Evolutionary conservation across 2,888 invertebrate species (phyloP).

Genomic region (Euplagia quadripunctaria): DNA sequence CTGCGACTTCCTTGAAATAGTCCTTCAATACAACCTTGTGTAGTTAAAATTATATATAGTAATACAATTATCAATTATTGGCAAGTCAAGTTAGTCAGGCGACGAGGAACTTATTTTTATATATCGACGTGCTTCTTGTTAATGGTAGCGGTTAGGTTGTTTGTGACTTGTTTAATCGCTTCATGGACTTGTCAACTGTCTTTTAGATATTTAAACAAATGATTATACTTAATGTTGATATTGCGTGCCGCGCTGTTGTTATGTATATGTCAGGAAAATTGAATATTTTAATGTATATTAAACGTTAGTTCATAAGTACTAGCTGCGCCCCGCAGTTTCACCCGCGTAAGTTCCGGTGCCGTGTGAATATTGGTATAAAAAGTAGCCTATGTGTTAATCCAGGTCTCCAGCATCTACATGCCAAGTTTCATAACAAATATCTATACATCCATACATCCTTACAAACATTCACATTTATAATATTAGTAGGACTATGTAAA

Average conservation of each 20-base stretch:
- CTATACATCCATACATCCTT: neutral
- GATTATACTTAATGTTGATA: neutral
- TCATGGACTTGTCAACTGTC: neutral
- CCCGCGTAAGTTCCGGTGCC: too few species aligned
- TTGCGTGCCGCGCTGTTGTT: neutral
- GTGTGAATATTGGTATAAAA: too few species aligned
- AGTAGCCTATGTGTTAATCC: too few species aligned
- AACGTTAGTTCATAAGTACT: neutral
- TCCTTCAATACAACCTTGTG: neutral
- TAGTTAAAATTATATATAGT: neutral
- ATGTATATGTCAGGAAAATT: neutral
- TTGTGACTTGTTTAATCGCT: neutral
- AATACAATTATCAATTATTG: constrained; percentile 11
- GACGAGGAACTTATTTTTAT: neutral
- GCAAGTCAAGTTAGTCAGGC: constrained; percentile 2
- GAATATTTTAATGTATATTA: neutral
- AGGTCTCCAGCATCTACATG: too few species aligned
- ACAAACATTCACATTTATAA: too few species aligned
- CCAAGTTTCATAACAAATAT: too few species aligned
- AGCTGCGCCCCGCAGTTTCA: too few species aligned
- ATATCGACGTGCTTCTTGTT: neutral
- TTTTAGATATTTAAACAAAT: constrained; percentile 1
- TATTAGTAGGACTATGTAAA: too few species aligned
- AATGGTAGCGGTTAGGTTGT: neutral
- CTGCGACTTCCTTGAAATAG: neutral